phyloP scores from a whole-genome alignment of 2,888 invertebrate species.

The Callyntrura sp. region DNA sequence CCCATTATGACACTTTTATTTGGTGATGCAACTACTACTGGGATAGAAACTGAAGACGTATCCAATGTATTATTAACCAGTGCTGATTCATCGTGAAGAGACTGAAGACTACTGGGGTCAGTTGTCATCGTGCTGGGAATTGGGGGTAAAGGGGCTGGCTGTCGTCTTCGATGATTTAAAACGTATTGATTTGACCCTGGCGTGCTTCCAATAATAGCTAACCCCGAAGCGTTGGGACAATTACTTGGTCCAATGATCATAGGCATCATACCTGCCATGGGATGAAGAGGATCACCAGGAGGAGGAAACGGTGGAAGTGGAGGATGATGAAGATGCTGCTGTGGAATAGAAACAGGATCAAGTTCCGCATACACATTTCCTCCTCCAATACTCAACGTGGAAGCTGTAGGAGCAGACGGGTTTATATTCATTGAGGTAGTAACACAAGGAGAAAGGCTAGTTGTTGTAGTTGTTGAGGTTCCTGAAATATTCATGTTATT shows the following conservation, averaged over 20 bases:
- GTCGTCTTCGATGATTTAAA: slow-evolving; percentile 61
- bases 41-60: not conserved
- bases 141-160: slow-evolving; percentile 63
- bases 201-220: slow-evolving; percentile 36
- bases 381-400: slow-evolving; percentile 62
- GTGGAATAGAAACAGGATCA: slow-evolving; percentile 66
- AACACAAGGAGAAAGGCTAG: slow-evolving; percentile 62
- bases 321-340: slow-evolving; percentile 36
- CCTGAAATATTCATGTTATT: slow-evolving; percentile 50
- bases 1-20: slow-evolving; percentile 17
- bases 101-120: not conserved
- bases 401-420: slow-evolving; percentile 70
- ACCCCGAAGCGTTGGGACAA: not conserved
- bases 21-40: not conserved
- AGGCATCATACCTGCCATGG: slow-evolving; percentile 30
- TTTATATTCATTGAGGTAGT: slow-evolving; percentile 54
- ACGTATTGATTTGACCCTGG: slow-evolving; percentile 65
- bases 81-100: slow-evolving; percentile 23
- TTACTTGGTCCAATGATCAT: slow-evolving; percentile 25
- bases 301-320: slow-evolving; percentile 50
- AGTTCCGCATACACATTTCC: slow-evolving; percentile 73
- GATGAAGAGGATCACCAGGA: slow-evolving; percentile 33
- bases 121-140: slow-evolving; percentile 19
- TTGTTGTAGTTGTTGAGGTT: slow-evolving; percentile 44
- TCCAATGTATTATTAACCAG: slow-evolving; percentile 54